Evolutionary conservation across 1,140 invertebrate genomes (phyloP), one percentile per base, ranked within the genome.

Genomic region (Halesus radiatus): DNA sequence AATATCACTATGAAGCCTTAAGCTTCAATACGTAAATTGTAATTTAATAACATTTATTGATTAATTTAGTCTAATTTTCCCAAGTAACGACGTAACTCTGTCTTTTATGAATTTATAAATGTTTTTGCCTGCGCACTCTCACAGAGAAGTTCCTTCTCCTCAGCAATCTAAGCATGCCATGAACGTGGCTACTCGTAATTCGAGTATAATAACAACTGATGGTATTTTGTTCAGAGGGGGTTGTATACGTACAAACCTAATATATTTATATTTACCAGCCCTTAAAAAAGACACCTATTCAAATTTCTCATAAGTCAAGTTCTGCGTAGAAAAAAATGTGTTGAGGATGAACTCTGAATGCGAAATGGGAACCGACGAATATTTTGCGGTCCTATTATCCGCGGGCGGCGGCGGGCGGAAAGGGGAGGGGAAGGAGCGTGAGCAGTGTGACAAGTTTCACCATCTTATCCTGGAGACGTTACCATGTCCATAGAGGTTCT

Each of bases 231-330:
- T 68, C 10, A 37, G 16, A 22, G 56, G 56, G 20, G 32, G n/a
- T 37, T 18, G 32, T 68, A 10, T 22, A 18, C 53, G 8, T 56
- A 45, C 37, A 7, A 20, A 72, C 37, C 60, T 58, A 76, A 18
- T 15, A 78, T 22, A 54, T 58, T 53, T 72, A 58, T 72, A 72
- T 79, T 72, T 73, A 77, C 77, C 23, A 50, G 37, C 77, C 68
- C 54, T 72, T 66, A 78, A 80, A 83, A 75, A 45, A 78, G 68
- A 76, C 66, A 80, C 77, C 66, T 79, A 80, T 83, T 83, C 79
- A 81, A 83, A 83, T 83, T 83, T 83, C 79, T 81, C 82, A 80
- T 81, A 83, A 83, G 82, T 83, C 82, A 64, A 79, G 79, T 77
- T 73, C 66, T 78, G 75, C 18, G 58, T 53, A 68, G 76, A 76